Evolutionary conservation across 1,140 invertebrate species (phyloP).

Genomic region (Melanaphis sacchari): DNA sequence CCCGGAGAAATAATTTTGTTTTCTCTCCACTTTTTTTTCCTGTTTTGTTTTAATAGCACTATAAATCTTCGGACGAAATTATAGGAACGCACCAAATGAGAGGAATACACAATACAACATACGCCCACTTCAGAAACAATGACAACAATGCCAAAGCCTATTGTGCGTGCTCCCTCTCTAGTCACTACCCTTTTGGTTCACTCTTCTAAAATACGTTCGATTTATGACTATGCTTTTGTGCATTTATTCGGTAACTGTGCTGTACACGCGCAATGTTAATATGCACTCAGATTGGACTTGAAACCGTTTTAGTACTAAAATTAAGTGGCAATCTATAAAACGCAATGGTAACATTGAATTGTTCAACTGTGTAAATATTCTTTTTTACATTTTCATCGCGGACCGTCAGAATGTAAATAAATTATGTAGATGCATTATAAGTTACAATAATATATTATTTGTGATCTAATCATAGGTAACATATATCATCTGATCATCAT

Average conservation of each 20-base stretch:
- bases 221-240: constrained; percentile 49
- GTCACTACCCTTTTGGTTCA: constrained; percentile 41
- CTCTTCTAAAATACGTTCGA: constrained; percentile 48
- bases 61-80: constrained; percentile 55
- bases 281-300: not conserved
- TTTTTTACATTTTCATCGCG: not conserved
- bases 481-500: not conserved
- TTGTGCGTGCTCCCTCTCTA: constrained; percentile 25
- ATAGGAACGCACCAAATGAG: constrained; percentile 46
- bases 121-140: constrained; percentile 58
- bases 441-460: not conserved
- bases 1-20: constrained; percentile 45
- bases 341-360: not conserved
- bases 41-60: constrained; percentile 52
- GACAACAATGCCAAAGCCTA: constrained; percentile 55
- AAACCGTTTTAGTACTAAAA: constrained; percentile 1
- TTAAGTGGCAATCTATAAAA: constrained; percentile 19
- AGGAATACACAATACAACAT: constrained; percentile 52
- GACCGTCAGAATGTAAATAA: not conserved
- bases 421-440: not conserved
- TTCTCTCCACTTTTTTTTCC: constrained; percentile 10
- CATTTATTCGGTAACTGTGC: constrained; percentile 18
- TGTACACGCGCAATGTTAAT: constrained; percentile 2
- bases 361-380: not conserved
- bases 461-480: not conserved